Conservation (phyloP, 37 sponge, comb jelly and placozoan genomes). For the Chondrilla cf. caribensis region DNA sequence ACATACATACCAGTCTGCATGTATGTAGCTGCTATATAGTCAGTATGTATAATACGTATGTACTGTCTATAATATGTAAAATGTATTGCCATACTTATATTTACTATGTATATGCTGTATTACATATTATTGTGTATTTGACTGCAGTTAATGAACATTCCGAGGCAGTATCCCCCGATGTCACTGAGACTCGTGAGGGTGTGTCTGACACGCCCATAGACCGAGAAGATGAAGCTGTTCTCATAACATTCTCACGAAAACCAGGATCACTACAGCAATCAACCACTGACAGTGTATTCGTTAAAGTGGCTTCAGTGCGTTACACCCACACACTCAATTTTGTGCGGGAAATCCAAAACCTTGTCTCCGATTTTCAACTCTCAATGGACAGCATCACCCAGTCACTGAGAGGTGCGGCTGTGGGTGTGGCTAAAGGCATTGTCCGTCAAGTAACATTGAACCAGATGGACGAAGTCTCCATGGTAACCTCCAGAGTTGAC, state of each 20-base stretch:
- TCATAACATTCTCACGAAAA: background rate
- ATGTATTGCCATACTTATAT: too few relatives aligned
- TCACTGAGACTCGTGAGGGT: background rate
- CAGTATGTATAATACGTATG: too few relatives aligned
- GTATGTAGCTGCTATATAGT: too few relatives aligned
- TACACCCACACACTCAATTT: constrained; percentile 83
- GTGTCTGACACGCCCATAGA: background rate
- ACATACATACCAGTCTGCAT: too few relatives aligned
- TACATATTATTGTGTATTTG: too few relatives aligned
- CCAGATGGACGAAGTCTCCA: background rate
- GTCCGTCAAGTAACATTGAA: constrained; percentile 7
- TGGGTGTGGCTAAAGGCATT: constrained; percentile 83
- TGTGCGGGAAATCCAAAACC: constrained; percentile 65
- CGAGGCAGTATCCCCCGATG: too few relatives aligned
- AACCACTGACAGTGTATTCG: constrained; percentile 27
- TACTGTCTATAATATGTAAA: too few relatives aligned
- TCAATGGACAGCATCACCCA: constrained; percentile 26
- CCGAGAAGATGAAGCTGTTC: background rate
- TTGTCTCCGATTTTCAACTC: constrained; percentile 66
- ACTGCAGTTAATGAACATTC: too few relatives aligned
- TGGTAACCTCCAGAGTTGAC: background rate
- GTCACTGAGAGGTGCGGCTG: constrained; percentile 70
- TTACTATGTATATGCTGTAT: too few relatives aligned
- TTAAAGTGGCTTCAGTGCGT: constrained; percentile 67
- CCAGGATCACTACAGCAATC: background rate